These are phyloP conservation scores for Malurus cyaneus DNA, from an alignment of 2,113 vertebrate species.

Conservation along the genomic window DNA sequence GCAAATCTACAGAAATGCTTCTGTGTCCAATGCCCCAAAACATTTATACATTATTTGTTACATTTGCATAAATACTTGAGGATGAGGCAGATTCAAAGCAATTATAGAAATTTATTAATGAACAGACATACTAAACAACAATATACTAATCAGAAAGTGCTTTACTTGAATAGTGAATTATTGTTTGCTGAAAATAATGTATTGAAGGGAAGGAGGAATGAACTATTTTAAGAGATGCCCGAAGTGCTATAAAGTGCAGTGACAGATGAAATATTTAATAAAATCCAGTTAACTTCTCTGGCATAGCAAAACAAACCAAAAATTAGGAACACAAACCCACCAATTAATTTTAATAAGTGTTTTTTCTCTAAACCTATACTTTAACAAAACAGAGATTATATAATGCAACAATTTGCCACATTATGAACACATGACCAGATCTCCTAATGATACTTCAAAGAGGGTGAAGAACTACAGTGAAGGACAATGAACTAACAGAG, in stretches of 20 bases:
- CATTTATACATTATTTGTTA: neutral
- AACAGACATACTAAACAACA: neutral
- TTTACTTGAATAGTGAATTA: neutral
- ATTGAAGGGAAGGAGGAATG: neutral
- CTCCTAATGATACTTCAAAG: neutral
- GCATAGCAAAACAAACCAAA: neutral
- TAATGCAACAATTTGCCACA: neutral
- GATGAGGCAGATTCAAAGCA: neutral
- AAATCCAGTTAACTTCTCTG: neutral
- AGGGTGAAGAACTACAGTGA: neutral
- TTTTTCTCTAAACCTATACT: neutral
- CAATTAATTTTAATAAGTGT: neutral
- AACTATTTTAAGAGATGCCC: neutral
- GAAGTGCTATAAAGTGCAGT: neutral
- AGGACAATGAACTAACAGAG: neutral
- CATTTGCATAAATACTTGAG: neutral
- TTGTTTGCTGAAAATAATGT: neutral
- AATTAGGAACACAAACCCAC: neutral
- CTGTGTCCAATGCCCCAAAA: neutral
- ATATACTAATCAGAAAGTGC: neutral
- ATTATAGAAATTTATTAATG: neutral
- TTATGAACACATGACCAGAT: neutral
- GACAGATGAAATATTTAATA: neutral
- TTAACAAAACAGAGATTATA: neutral
- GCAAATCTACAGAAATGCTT: neutral